Conservation (phyloP, 2,797 vertebrate genomes). For the Tapirus indicus region DNA sequence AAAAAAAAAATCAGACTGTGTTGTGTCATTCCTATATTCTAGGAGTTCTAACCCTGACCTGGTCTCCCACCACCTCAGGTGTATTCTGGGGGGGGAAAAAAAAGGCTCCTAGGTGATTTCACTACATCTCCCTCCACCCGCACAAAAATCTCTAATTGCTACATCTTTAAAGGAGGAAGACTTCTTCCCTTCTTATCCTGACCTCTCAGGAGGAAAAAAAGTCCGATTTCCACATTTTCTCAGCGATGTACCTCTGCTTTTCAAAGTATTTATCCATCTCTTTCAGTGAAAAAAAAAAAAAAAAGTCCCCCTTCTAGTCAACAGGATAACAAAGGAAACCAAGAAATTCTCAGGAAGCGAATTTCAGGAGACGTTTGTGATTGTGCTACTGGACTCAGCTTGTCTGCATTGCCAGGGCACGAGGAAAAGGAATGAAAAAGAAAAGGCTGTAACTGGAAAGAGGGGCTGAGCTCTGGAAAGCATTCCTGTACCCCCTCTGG, state of each 20-base stretch:
- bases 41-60: neutral
- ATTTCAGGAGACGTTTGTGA: conserved; percentile 22
- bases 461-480: neutral
- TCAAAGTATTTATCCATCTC: neutral
- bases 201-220: neutral
- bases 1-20: neutral
- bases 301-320: neutral
- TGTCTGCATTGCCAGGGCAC: neutral
- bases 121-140: neutral
- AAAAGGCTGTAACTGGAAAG: neutral
- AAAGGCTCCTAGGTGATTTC: neutral
- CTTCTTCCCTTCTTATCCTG: neutral
- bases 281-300: conserved; percentile 42
- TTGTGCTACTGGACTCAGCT: conserved; percentile 18
- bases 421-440: neutral
- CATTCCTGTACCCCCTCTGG: neutral
- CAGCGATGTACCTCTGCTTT: neutral
- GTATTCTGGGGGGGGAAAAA: too few species aligned
- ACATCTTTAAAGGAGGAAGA: neutral
- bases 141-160: neutral
- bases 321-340: neutral
- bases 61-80: neutral
- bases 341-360: neutral
- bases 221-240: neutral
- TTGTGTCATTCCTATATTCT: neutral